Evolutionary conservation across 1,140 invertebrate genomes (phyloP).

Genomic region (Drosophila sechellia): DNA sequence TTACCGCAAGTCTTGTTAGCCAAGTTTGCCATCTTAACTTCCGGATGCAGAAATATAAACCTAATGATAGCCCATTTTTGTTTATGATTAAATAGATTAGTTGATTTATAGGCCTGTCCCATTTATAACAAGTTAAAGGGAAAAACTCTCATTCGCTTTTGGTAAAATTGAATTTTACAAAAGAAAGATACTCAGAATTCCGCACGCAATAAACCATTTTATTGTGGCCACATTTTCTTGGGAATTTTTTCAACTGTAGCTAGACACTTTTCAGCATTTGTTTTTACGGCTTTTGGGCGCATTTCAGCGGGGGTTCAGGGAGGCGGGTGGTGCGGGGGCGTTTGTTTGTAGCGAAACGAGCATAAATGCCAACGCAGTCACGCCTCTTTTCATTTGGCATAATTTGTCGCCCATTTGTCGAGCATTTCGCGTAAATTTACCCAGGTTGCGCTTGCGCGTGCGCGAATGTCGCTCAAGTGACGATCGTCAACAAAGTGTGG

Average conservation of each 20-base stretch:
- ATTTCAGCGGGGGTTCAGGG: background rate
- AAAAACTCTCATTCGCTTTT: background rate
- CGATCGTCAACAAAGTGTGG: background rate
- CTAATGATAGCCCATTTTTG: slow-evolving; percentile 2
- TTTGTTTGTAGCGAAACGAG: slow-evolving; percentile 38
- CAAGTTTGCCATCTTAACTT: background rate
- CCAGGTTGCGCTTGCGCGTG: slow-evolving; percentile 68
- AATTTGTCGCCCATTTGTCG: slow-evolving; percentile 78
- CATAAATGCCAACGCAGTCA: slow-evolving; percentile 74
- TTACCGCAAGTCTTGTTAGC: background rate
- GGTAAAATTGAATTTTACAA: background rate
- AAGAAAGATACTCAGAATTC: background rate
- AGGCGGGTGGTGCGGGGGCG: background rate
- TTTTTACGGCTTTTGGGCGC: slow-evolving; percentile 59
- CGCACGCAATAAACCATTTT: background rate
- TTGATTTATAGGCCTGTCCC: background rate
- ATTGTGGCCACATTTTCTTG: background rate
- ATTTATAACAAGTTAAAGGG: background rate
- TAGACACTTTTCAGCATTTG: slow-evolving; percentile 7
- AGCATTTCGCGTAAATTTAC: slow-evolving; percentile 62
- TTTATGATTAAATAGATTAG: background rate
- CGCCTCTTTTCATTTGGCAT: slow-evolving; percentile 77
- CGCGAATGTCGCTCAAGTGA: slow-evolving; percentile 57
- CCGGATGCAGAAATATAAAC: slow-evolving; percentile 3
- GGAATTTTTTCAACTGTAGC: slow-evolving; percentile 15